phyloP scores from a whole-genome alignment of 2,113 vertebrate genomes.

The Pogonocichla stellata region DNA sequence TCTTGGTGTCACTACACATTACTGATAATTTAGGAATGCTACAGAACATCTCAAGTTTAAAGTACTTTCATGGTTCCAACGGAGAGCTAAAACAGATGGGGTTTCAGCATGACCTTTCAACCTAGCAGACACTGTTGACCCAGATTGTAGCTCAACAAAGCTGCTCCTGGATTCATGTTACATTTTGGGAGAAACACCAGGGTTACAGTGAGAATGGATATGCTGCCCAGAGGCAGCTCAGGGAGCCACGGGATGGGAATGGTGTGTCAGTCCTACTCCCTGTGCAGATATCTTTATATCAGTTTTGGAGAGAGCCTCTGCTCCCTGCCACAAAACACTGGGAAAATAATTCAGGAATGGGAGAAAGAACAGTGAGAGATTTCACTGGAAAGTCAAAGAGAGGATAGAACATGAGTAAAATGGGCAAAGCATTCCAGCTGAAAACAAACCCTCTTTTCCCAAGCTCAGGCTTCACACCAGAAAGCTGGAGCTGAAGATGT shows the following conservation, averaged over 20 bases:
- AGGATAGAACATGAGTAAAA: background rate
- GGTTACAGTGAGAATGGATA: background rate
- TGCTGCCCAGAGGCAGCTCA: background rate
- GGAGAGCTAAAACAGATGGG: slow-evolving; percentile 66
- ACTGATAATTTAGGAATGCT: slow-evolving; percentile 57
- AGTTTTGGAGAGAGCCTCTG: background rate
- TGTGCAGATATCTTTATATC: background rate
- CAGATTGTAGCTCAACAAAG: slow-evolving; percentile 51
- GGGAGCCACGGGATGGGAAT: background rate
- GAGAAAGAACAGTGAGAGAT: background rate
- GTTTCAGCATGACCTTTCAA: slow-evolving; percentile 62
- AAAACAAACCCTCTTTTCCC: background rate
- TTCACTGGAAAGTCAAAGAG: background rate
- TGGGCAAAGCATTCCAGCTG: accelerated
- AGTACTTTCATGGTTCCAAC: slow-evolving; percentile 55
- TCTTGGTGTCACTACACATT: slow-evolving; percentile 71
- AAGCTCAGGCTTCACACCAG: background rate
- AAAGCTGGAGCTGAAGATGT: background rate
- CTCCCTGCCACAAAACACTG: background rate
- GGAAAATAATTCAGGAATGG: background rate
- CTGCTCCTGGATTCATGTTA: slow-evolving; percentile 52
- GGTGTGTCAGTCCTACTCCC: background rate
- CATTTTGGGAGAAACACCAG: background rate
- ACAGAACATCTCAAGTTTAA: slow-evolving; percentile 65
- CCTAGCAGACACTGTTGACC: slow-evolving; percentile 44